Evolutionary conservation across 2,113 vertebrate genomes (phyloP), one percentile per base, ranked within the genome.

Genomic region (Lophotis ruficrista): DNA sequence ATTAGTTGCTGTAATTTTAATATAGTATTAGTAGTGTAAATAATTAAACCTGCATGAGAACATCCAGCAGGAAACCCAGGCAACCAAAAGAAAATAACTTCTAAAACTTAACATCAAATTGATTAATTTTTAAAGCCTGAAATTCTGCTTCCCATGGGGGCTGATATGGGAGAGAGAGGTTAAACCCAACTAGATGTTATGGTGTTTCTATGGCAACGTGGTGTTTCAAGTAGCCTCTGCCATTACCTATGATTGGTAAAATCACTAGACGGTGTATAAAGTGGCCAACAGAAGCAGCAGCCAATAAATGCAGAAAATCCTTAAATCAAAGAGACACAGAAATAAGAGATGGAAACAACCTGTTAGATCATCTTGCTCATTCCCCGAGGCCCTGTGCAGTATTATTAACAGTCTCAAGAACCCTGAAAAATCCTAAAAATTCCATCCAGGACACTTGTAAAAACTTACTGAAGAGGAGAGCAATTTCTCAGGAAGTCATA

Each of bases 81-180:
- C 78, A 96, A 96, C 83, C 57, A 25, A 92, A 92, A 83, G 66
- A 88, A 96, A 95, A 93, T 70, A 1, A 6, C 56, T 95, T 84
- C 80, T 87, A 91, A 96, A 97, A 95, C 65, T 96, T 94, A 96
- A 70, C 87, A 83, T 91, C 80, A 91, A 90, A 97, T 77, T 94
- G 94, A 96, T 97, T 96, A 93, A 96, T 88, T 96, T 97, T 95
- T 86, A 92, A 94, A 89, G 78, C 79, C 38, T 84, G 79, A 87
- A 94, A 91, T 96, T 94, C 86, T 89, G 78, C 89, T 89, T 96
- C 96, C 94, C 89, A 61, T 87, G 94, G 90, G 94, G 85, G 76
- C 71, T 89, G 83, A 81, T 87, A 71, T 5, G 8, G 85, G 91
- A 64, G 90, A 83, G 51, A 65, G 90, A 92, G 91, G 92, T 89